Conservation (phyloP, 1,140 invertebrate species). For the Lucilia cuprina region DNA sequence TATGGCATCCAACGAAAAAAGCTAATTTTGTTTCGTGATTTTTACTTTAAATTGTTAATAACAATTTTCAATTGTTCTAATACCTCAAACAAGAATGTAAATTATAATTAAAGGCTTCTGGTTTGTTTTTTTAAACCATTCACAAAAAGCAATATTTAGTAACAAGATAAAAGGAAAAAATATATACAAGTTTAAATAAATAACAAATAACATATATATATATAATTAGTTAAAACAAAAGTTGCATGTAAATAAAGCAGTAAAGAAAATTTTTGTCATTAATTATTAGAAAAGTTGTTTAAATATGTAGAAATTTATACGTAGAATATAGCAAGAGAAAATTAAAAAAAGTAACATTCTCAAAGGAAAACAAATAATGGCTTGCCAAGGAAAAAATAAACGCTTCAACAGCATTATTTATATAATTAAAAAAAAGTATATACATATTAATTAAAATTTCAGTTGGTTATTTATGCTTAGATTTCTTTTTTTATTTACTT, state of each 20-base stretch:
- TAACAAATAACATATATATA: not conserved
- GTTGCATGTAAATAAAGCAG: not conserved
- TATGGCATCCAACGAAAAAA: no score
- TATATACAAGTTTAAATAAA: not conserved
- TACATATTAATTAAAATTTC: not conserved
- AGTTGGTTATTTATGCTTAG: constrained; percentile 13
- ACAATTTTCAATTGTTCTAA: not conserved
- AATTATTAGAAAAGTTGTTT: not conserved
- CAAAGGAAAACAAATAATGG: not conserved
- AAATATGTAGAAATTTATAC: not conserved
- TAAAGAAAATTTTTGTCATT: not conserved
- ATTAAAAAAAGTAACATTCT: not conserved
- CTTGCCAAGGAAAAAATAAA: constrained; percentile 33
- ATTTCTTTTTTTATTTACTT: no score
- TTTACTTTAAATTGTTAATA: no score
- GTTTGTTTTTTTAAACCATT: constrained; percentile 29
- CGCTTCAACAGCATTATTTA: constrained; percentile 21
- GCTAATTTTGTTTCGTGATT: no score
- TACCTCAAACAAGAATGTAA: not conserved
- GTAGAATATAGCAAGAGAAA: not conserved
- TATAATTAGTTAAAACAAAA: not conserved
- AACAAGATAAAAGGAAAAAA: not conserved
- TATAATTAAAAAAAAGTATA: not conserved
- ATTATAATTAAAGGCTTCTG: constrained; percentile 9
- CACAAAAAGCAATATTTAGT: constrained; percentile 26